These are phyloP conservation scores for Cephus runcator DNA, from an alignment of 2,888 invertebrate species.

Conservation along the genomic window DNA sequence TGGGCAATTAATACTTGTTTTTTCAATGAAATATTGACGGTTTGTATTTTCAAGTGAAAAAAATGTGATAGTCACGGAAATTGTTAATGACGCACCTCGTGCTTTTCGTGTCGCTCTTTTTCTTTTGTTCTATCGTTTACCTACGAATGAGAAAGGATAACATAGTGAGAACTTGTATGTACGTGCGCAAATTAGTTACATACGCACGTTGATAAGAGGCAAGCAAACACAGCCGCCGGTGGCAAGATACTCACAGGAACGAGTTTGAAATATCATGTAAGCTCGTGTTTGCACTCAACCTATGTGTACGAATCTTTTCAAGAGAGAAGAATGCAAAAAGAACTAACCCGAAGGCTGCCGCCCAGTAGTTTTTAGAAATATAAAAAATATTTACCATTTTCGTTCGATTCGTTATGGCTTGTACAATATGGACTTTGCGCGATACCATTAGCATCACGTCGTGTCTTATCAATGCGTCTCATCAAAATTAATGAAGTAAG, in stretches of 20 bases:
- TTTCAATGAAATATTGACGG: not conserved
- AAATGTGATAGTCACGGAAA: not conserved
- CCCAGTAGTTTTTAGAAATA: not conserved
- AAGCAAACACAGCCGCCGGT: not conserved
- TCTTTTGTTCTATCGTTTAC: not conserved
- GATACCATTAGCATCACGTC: not conserved
- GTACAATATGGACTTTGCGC: not conserved
- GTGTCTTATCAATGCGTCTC: not conserved
- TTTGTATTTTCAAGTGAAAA: not conserved
- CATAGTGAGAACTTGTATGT: not conserved
- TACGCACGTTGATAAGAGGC: not conserved
- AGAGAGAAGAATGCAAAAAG: not conserved
- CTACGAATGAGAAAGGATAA: not conserved
- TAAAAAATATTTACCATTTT: not conserved
- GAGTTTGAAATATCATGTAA: not conserved
- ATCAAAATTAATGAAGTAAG: not conserved
- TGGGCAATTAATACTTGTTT: not conserved
- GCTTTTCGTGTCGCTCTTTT: not conserved
- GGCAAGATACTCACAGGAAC: not conserved
- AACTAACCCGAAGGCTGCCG: not conserved
- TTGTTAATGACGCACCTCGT: not conserved
- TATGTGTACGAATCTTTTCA: not conserved
- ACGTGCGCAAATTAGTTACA: not conserved
- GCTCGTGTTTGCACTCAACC: not conserved
- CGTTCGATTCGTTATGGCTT: not conserved